Evolutionary conservation across 2,113 vertebrate genomes (phyloP).

Genomic region (Apaloderma vittatum): DNA sequence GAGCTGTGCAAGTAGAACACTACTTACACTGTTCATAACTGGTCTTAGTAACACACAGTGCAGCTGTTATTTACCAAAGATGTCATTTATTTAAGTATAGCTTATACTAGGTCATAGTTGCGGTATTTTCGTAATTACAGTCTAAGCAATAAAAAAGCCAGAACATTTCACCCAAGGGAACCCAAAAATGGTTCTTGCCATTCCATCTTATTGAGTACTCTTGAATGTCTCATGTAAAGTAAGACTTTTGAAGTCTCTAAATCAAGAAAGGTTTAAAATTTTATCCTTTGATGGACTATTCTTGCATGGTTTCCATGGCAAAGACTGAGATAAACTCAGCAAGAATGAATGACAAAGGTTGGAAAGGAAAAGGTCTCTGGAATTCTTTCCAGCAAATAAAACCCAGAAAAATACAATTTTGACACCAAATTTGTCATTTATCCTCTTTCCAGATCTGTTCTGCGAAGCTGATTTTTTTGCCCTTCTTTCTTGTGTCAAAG

Average conservation of each 20-base stretch:
- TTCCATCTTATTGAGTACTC: not conserved
- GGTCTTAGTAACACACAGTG: not conserved
- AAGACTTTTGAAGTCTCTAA: not conserved
- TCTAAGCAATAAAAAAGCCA: constrained; percentile 2
- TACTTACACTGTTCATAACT: not conserved
- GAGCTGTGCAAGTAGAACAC: constrained; percentile 3
- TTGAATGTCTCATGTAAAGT: not conserved
- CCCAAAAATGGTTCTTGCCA: not conserved
- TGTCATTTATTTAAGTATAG: constrained; percentile 60
- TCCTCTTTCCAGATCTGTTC: not conserved
- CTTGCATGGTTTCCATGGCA: constrained; percentile 3
- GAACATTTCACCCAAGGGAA: constrained; percentile 43
- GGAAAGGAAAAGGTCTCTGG: not conserved
- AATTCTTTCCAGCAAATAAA: not conserved
- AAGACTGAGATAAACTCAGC: not conserved
- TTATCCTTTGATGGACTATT: not conserved
- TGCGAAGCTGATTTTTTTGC: not conserved
- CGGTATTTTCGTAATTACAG: constrained; percentile 66
- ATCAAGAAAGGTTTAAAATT: constrained; percentile 25
- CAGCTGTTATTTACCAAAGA: constrained; percentile 55
- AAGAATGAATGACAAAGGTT: not conserved
- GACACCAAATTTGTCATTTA: not conserved
- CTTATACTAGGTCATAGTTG: constrained; percentile 52
- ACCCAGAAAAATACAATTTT: not conserved
- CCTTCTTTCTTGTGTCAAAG: constrained; percentile 1